A percentile compares a stretch with the other conserved stretches of the same genome.
Conservation (phyloP, 2,797 vertebrate genomes). For the Macrochelys suwanniensis region DNA sequence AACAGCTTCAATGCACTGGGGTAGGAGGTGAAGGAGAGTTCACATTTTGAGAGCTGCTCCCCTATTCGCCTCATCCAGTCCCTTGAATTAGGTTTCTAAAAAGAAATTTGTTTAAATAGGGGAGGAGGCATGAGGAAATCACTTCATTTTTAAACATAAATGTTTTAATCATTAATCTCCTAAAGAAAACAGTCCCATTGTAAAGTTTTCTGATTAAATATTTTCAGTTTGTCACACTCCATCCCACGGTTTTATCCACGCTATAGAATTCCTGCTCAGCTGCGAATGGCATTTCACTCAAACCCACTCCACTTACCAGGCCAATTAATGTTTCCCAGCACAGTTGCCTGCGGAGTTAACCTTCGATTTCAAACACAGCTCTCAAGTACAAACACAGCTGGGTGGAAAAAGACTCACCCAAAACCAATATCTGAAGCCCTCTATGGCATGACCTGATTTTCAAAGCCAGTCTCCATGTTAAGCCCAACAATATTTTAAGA, state of each 20-base stretch:
- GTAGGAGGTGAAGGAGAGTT: slow-evolving; percentile 6
- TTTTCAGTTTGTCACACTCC: slow-evolving; percentile 46
- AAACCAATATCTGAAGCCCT: slow-evolving; percentile 45
- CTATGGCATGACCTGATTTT: slow-evolving; percentile 59
- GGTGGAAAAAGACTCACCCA: slow-evolving; percentile 56
- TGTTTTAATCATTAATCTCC: slow-evolving; percentile 40
- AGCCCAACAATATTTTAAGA: slow-evolving; percentile 50
- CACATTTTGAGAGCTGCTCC: slow-evolving; percentile 32
- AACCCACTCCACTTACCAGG: not conserved
- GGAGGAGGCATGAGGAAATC: rapidly evolving
- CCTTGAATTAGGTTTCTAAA: not conserved
- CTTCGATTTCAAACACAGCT: slow-evolving; percentile 61
- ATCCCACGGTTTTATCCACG: slow-evolving; percentile 20
- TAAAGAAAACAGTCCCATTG: slow-evolving; percentile 37
- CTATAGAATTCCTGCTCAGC: slow-evolving; percentile 41
- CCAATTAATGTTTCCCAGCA: slow-evolving; percentile 60
- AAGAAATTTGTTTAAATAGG: not conserved
- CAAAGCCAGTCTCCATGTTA: slow-evolving; percentile 60
- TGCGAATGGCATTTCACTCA: slow-evolving; percentile 57
- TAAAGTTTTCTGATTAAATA: slow-evolving; percentile 57
- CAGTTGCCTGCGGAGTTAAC: slow-evolving; percentile 62
- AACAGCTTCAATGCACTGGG: not conserved
- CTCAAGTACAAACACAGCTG: slow-evolving; percentile 65
- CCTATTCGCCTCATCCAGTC: rapidly evolving
- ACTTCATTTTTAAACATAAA: slow-evolving; percentile 32